Conservation (phyloP, 2,888 invertebrate genomes). For the Hypomecis punctinalis region DNA sequence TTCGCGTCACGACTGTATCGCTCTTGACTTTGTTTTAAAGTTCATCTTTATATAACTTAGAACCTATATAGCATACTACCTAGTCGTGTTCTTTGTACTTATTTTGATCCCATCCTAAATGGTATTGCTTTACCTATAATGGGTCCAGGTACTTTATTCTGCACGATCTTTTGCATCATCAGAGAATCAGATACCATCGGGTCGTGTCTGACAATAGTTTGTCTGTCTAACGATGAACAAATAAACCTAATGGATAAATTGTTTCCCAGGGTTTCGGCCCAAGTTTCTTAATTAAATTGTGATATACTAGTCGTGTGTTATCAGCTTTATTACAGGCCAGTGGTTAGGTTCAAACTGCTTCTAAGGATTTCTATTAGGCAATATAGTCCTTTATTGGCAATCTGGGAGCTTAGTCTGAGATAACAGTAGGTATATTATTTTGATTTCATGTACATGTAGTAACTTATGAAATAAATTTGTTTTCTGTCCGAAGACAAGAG, state of each 20-base stretch:
- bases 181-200: slow-evolving; percentile 7
- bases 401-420: too few relatives aligned
- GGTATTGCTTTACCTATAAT: slow-evolving; percentile 13
- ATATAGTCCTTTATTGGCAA: too few relatives aligned
- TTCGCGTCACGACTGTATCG: slow-evolving; percentile 35
- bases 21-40: slow-evolving; percentile 35
- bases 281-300: neutral
- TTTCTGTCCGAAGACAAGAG: too few relatives aligned
- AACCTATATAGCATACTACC: slow-evolving; percentile 15
- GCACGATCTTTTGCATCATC: slow-evolving; percentile 32
- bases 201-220: slow-evolving; percentile 10
- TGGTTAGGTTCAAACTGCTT: neutral
- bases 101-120: slow-evolving; percentile 3
- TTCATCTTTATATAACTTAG: slow-evolving; percentile 20
- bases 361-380: neutral
- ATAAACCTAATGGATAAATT: neutral
- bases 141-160: slow-evolving; percentile 12
- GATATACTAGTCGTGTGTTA: neutral
- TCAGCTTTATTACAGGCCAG: neutral
- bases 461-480: too few relatives aligned
- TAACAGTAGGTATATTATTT: too few relatives aligned
- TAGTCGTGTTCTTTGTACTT: slow-evolving; percentile 6
- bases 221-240: slow-evolving; percentile 1
- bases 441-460: too few relatives aligned
- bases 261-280: slow-evolving; percentile 1